Evolutionary conservation across 92 coral and sea anemone species (phyloP), one percentile per base, ranked within the genome.

Genomic region (Palythoa grandis): DNA sequence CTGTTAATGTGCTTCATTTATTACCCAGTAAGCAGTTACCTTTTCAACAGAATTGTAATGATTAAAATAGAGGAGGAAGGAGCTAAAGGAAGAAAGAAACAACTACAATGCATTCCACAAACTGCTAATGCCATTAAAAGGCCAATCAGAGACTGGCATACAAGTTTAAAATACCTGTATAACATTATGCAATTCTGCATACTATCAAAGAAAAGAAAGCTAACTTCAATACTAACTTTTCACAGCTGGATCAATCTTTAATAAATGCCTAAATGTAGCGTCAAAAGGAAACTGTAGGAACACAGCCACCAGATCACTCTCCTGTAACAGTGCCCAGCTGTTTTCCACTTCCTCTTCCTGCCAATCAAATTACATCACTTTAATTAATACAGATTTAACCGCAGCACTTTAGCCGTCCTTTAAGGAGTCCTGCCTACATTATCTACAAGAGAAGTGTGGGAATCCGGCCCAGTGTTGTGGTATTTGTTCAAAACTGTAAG

Each of bases 241-340:
- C 10, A 90, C 88, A 67, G 88, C 85, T 12, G 95, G 92, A 79
- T 97, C 97, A 87, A 92, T 91, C 88, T 93, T 95, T 23, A 95
- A 86, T 65, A 97, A 90, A 76, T 93, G 95, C 82, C 91, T 93
- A 80, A 93, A 97, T 69, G 95, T 86, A n/a, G 93, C 93, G 89
- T 97, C 99, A 89, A 97, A 97, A 17, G 98, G 95, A 52, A 97
- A 97, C 93, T 97, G 99, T 2, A 89, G 82, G 87, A 97, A 97
- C 11, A 97, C 76, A 1, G 93, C 92, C 37, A 94, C 88, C 3
- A 97, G 91, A 78, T 97, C 99, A 69, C 89, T 90, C 90, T 97
- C 99, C 63, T 93, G 97, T 68, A 97, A 88, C 58, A 97, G 43
- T 88, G 91, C 86, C 99, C 99, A 97, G 56, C 98, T 90, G 86